phyloP scores from a whole-genome alignment of 2,888 invertebrate species.

The Sesia apiformis region DNA sequence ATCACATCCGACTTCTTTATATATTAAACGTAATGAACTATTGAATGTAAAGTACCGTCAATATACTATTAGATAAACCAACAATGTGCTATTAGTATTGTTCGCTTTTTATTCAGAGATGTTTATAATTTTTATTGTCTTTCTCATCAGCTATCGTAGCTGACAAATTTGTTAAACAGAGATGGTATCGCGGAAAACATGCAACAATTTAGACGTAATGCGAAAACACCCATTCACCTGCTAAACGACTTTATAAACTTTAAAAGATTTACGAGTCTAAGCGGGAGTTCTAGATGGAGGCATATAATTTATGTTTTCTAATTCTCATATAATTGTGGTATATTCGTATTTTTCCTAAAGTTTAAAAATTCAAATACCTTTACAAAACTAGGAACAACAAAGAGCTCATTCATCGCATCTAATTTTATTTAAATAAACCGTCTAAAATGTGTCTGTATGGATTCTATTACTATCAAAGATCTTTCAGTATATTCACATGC shows the following conservation, averaged over 20 bases:
- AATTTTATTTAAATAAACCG: too few species aligned
- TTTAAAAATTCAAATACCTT: too few species aligned
- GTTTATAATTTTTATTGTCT: background rate
- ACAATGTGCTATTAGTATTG: background rate
- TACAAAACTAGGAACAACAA: too few species aligned
- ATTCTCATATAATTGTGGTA: too few species aligned
- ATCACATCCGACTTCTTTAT: background rate
- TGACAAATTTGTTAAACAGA: background rate
- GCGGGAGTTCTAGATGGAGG: too few species aligned
- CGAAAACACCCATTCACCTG: background rate
- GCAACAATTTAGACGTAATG: background rate
- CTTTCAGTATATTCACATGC: too few species aligned
- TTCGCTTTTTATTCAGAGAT: background rate
- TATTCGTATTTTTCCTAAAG: too few species aligned
- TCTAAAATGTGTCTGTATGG: too few species aligned
- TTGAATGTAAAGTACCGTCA: background rate
- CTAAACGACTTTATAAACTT: background rate
- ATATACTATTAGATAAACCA: background rate
- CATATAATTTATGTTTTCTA: too few species aligned
- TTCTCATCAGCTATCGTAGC: background rate
- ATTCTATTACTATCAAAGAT: too few species aligned
- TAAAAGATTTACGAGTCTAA: too few species aligned
- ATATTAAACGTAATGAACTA: background rate
- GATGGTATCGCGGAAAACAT: background rate
- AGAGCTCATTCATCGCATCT: too few species aligned